A percentile compares a stretch with the other conserved stretches of the same genome.
Conservation (phyloP, 2,888 invertebrate species). For the Drosophila helvetica region DNA sequence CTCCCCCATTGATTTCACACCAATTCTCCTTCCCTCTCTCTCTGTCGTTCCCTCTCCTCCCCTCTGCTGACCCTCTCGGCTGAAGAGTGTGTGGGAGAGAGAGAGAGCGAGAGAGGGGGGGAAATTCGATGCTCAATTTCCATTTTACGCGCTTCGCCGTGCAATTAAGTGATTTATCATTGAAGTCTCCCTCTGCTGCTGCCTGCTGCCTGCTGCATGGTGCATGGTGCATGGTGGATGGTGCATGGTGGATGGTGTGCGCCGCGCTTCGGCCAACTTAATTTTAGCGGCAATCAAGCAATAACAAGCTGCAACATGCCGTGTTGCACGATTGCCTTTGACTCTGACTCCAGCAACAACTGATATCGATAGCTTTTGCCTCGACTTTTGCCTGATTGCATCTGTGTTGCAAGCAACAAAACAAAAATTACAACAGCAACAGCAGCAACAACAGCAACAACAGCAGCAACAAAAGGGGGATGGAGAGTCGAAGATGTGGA, state of each 20-base stretch:
- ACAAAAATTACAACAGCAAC: conserved; percentile 71
- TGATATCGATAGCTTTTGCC: conserved; percentile 78
- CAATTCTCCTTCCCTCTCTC: background rate
- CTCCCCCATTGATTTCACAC: background rate
- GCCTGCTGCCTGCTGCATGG: conserved; percentile 15
- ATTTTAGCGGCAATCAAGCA: conserved; percentile 79
- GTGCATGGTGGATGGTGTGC: conserved; percentile 13
- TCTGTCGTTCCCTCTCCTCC: background rate
- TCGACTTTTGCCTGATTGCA: conserved; percentile 76
- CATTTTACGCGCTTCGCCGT: conserved; percentile 77
- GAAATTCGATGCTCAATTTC: conserved; percentile 72
- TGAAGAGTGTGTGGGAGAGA: background rate
- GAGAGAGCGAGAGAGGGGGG: background rate
- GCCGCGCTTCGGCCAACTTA: conserved; percentile 63
- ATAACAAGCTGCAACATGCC: conserved; percentile 79
- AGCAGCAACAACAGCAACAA: conserved; percentile 61
- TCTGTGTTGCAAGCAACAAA: conserved; percentile 73
- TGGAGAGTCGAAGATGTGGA: background rate
- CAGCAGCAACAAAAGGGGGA: too few species aligned
- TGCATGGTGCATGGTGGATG: conserved; percentile 16
- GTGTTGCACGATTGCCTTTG: conserved; percentile 80
- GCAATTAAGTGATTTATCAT: conserved; percentile 80
- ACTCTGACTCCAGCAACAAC: conserved; percentile 66
- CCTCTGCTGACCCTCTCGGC: background rate
- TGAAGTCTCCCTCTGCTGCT: conserved; percentile 60